Base-by-base conservation (phyloP, 1,140 invertebrate genomes). In the Cydia fagiglandana region DNA sequence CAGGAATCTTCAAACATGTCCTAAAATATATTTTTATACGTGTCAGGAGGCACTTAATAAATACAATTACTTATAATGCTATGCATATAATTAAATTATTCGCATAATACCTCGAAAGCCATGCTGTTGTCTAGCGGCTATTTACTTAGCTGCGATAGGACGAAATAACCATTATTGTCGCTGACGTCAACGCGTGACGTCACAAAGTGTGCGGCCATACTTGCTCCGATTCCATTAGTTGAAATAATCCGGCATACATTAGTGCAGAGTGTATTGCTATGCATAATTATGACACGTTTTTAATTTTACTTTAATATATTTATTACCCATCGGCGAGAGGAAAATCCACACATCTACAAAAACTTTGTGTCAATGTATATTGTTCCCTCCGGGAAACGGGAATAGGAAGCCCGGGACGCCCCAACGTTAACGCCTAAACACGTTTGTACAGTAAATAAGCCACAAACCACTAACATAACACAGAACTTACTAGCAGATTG, bases 141-240 rank as follows among this genome's bases (percentile, higher is more conserved):
- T 70, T 70, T 70, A 38, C 66, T 70, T 70, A 70, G 66, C 66
- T 70, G 66, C n/a, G 34, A 70, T 70, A 70, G 66, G 34, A 70
- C 66, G 28, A 70, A 70, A 70, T 70, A 17, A n/a, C 66, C 66
- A 70, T 70, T 70, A 70, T 45, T 70, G 66, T 17, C 15, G 34
- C 34, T 70, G 66, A 70, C 66, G 66, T 70, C 66, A 70, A 7
- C n/a, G 30, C 15, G 28, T 70, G 66, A 70, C 66, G 66, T 70
- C 66, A 70, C 30, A 17, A 45, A 70, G 34, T 17, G 66, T 20
- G n/a, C 38, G 66, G 34, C 66, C 30, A 70, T 70, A 38, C 66
- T 70, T 70, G 66, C 30, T 70, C 34, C 34, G 66, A 34, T 70
- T 41, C 15, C 66, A 70, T 70, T 66, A 70, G 30, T 17, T 70